Evolutionary conservation across 64 coral and sea anemone species (phyloP), one percentile per base, ranked within the genome.

Genomic region (Trachythela sp.): DNA sequence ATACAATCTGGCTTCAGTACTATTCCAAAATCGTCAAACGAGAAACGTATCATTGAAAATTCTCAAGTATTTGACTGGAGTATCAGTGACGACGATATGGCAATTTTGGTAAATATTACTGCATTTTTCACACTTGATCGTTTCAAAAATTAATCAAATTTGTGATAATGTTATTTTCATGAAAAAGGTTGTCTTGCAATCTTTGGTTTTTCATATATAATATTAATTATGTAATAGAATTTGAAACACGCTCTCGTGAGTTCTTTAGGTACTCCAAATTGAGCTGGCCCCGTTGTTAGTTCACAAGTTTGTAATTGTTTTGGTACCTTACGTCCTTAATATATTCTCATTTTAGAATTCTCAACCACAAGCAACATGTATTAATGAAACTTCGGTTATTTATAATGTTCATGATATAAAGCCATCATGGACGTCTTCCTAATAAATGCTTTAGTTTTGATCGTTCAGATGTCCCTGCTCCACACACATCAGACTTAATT

Each of bases 21-120:
- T 24, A 83, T 89, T 52, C 88, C 88, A 36, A 89, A 89, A 51
- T 89, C 88, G 0, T 80, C 88, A 27, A 54, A 80, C 9, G 17
- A 71, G 32, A 26, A 89, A 54, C 71, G 88, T 36, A 89, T 89
- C 50, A 89, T 52, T 34, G 88, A 71, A 56, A 89, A 89, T 89
- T 83, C 39, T 27, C 88, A 89, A 83, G 88, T 89, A 34, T 89
- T 89, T 89, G 88, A 89, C 51, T 89, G 71, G 33, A 77, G 1
- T 26, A 89, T 83, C 40, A 38, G 27, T 37, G 68, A 36, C 49
- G 71, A 89, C 37, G 87, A 88, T 45, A 88, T 88, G 87, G 33
- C 40, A 13, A 24, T 88, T 88, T 88, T 88, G 87, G 87, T 88
- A 70, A n/a, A 27, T 20, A 18, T n/a, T n/a, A 24, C 20, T 27